Conservation (phyloP, 2,888 invertebrate species). For the Drosophila vallismaia region DNA sequence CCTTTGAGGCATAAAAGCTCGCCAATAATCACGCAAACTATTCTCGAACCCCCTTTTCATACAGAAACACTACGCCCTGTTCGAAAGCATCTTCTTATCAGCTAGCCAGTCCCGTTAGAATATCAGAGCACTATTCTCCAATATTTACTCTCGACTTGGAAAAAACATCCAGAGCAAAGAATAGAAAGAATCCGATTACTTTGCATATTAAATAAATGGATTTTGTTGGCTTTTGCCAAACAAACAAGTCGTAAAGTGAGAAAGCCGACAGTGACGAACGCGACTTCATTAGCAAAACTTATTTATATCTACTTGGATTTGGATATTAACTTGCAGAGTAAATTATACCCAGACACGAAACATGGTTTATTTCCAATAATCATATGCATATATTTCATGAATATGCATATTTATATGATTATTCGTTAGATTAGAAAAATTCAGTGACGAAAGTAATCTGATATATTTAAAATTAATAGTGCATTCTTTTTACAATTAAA, state of each 20-base stretch:
- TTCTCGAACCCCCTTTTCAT: not conserved
- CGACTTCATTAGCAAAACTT: too few species aligned
- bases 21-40: not conserved
- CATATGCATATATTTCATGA: too few species aligned
- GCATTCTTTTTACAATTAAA: too few species aligned
- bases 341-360: too few species aligned
- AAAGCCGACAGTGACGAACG: not conserved
- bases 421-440: too few species aligned
- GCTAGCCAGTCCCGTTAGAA: slow-evolving; percentile 1
- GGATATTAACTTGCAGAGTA: too few species aligned
- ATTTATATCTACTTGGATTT: too few species aligned
- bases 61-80: not conserved
- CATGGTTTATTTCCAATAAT: too few species aligned
- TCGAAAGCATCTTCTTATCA: slow-evolving; percentile 8
- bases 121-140: slow-evolving; percentile 6
- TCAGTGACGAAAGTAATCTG: too few species aligned
- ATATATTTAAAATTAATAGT: too few species aligned
- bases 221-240: not conserved
- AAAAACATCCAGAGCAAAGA: not conserved
- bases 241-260: not conserved
- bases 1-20: not conserved
- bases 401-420: too few species aligned
- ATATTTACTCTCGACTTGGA: not conserved
- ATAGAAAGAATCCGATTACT: not conserved
- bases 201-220: not conserved